Evolutionary conservation across 2,797 vertebrate genomes (phyloP), one percentile per base, ranked within the genome.

Genomic region (Miichthys miiuy): DNA sequence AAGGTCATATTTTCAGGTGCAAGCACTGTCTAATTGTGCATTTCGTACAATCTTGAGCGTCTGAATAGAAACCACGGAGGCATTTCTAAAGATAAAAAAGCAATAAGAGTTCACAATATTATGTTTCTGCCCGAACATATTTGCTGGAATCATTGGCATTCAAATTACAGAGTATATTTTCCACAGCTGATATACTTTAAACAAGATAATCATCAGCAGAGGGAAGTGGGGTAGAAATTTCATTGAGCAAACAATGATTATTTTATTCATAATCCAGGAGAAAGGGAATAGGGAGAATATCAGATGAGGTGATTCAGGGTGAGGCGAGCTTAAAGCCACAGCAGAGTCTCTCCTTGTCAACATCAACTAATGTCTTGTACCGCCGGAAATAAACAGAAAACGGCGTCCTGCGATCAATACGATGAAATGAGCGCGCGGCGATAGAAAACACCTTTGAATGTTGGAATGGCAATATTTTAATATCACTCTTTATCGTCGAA

Each of bases 151-250:
- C 86, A 88, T 91, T 93, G 93, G 84, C 92, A 95, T 95, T 94
- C 92, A 93, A 94, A 93, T 92, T 88, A 91, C 85, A 77, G 85
- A 92, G 93, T 91, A 89, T 90, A 93, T 94, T 94, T 95, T 96
- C 93, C 91, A 38, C 34, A 94, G 92, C 85, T 93, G 92, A 95
- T 94, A 93, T 93, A 88, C 86, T 94, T 95, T 93, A 93, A 94
- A 94, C 91, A 92, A 93, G 93, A 95, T 94, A 93, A 94, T 94
- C 91, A 93, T 93, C 94, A 88, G 93, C 81, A 75, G 75, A 81
- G 86, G 91, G 92, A 92, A 93, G 90, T 88, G 90, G 88, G 87
- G 87, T 92, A 92, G 91, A 94, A 94, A 92, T 94, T 92, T 94
- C 91, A 92, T 87, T 90, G 93, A 91, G 90, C 90, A 92, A 93